Evolutionary conservation across 2,797 vertebrate species (phyloP).

Genomic region (Apogon hyalosoma): DNA sequence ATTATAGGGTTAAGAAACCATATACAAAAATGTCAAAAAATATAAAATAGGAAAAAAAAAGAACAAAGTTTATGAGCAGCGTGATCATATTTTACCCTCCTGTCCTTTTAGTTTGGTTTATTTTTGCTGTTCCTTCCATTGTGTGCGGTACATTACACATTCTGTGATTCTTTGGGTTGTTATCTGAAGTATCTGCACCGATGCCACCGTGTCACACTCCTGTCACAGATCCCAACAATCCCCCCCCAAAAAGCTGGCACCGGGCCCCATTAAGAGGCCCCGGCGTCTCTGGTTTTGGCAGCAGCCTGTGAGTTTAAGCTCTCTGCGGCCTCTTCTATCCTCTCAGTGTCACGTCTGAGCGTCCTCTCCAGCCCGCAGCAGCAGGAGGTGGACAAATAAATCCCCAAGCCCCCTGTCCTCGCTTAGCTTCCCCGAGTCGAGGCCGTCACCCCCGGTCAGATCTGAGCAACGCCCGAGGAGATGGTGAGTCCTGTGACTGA

Average conservation of each 20-base stretch:
- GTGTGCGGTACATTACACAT: background rate
- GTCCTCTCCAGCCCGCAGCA: conserved; percentile 18
- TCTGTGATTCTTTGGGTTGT: background rate
- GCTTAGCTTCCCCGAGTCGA: conserved; percentile 11
- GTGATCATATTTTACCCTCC: no score
- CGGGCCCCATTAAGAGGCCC: background rate
- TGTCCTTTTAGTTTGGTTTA: background rate
- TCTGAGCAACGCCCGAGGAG: conserved; percentile 31
- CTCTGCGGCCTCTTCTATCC: conserved; percentile 21
- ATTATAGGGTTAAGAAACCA: no score
- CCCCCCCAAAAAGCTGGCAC: background rate
- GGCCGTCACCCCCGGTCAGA: conserved; percentile 19
- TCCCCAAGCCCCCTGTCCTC: conserved; percentile 9
- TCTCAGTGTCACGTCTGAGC: conserved; percentile 29
- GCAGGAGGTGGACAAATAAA: conserved; percentile 24
- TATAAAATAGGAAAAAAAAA: no score
- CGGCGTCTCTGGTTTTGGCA: conserved; percentile 19
- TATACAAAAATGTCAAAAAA: no score
- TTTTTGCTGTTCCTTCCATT: background rate
- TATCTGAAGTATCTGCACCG: background rate
- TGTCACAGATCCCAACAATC: background rate
- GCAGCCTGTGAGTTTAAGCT: conserved; percentile 22
- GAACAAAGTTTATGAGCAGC: no score
- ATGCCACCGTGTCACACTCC: background rate
- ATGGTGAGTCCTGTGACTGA: conserved; percentile 46